Conservation (phyloP, 92 coral and sea anemone species). For the Porites divaricata region DNA sequence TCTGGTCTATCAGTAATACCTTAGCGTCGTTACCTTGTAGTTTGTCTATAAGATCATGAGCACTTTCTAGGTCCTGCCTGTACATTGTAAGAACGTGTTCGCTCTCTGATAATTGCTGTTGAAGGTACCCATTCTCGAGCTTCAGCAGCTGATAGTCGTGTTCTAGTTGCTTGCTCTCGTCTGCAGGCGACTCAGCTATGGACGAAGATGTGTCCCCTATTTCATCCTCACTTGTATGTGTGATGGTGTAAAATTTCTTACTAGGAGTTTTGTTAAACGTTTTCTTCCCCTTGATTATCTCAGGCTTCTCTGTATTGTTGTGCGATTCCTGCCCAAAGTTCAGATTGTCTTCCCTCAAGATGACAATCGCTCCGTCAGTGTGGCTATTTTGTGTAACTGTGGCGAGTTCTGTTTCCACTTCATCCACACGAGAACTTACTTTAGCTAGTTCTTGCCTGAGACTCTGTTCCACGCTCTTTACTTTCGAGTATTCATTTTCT, state of each 20-base stretch:
- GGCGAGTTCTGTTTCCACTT: conserved; percentile 45
- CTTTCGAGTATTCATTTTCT: conserved; percentile 70
- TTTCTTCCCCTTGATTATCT: conserved; percentile 14
- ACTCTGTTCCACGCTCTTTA: conserved; percentile 57
- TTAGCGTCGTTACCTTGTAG: conserved; percentile 18
- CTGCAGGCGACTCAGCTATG: conserved; percentile 52
- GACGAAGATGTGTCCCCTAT: conserved; percentile 54
- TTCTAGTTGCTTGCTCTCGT: conserved; percentile 39
- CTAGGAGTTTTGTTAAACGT: conserved; percentile 28
- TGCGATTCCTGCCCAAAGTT: conserved; percentile 2
- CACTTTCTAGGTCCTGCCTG: conserved; percentile 79
- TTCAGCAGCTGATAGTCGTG: conserved; percentile 59
- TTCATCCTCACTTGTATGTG: conserved; percentile 43
- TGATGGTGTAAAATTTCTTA: conserved; percentile 39
- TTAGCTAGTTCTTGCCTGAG: conserved; percentile 39
- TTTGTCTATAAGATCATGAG: conserved; percentile 52
- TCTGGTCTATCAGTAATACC: not conserved
- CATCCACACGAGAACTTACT: conserved; percentile 29
- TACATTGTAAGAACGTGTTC: conserved; percentile 74
- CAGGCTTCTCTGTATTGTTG: conserved; percentile 1
- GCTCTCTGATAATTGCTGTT: conserved; percentile 68
- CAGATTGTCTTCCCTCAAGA: not conserved
- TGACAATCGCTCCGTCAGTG: not conserved
- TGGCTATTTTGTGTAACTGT: conserved; percentile 6
- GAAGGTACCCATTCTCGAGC: conserved; percentile 72